Percentiles rank a stretch among this genome's conserved stretches.
phyloP scores from a whole-genome alignment of 1,140 invertebrate genomes.

The Caenorhabditis brenneri region DNA sequence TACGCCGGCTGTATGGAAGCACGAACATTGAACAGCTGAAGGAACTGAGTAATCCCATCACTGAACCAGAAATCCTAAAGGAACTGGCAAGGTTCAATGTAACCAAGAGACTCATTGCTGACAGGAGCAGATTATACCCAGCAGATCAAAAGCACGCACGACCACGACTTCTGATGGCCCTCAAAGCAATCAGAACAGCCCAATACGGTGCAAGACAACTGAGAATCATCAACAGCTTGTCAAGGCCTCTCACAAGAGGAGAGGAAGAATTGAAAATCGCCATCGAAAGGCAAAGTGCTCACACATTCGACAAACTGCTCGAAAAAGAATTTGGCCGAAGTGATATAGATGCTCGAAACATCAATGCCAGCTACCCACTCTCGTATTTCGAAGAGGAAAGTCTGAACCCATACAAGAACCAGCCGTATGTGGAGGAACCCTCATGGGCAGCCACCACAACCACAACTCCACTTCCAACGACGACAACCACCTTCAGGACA shows the following conservation, averaged over 20 bases:
- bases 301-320: not conserved
- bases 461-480: not conserved
- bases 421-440: not conserved
- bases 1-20: not conserved
- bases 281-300: not conserved
- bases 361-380: too few relatives aligned
- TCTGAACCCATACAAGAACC: not conserved
- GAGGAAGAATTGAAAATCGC: not conserved
- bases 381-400: not conserved
- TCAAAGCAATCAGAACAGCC: not conserved
- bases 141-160: not conserved
- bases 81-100: not conserved
- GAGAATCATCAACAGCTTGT: not conserved
- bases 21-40: not conserved
- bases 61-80: not conserved
- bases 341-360: too few relatives aligned
- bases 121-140: not conserved
- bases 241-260: not conserved
- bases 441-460: not conserved
- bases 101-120: not conserved
- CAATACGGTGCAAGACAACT: not conserved
- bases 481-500: not conserved
- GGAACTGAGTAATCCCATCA: not conserved
- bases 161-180: not conserved
- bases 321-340: not conserved